Percentiles rank a stretch among this genome's conserved stretches.
These are phyloP conservation scores for Mylabris sibirica DNA, from an alignment of 2,888 invertebrate species.

Conservation along the genomic window DNA sequence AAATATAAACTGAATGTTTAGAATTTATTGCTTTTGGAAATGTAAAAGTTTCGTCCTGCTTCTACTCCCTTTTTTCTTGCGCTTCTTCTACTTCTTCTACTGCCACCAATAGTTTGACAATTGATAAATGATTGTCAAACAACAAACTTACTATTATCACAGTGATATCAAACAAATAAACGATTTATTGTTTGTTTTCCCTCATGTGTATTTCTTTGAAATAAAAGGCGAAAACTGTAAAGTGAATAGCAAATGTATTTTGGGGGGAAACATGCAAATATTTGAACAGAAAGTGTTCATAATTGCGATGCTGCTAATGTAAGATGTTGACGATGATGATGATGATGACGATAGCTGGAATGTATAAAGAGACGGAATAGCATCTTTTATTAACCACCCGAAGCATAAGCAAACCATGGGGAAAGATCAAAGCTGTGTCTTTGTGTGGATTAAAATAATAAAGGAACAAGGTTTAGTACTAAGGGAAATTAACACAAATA, in stretches of 20 bases:
- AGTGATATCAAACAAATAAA: not conserved
- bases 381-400: slow-evolving; percentile 37
- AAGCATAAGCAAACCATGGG: slow-evolving; percentile 43
- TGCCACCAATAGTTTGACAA: not conserved
- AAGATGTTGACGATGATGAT: not conserved
- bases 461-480: not conserved
- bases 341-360: not conserved
- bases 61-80: too few relatives aligned
- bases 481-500: not conserved
- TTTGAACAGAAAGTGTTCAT: not conserved
- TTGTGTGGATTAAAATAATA: slow-evolving; percentile 26
- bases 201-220: not conserved
- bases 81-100: not conserved
- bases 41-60: not conserved
- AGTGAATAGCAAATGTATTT: not conserved
- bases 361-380: not conserved
- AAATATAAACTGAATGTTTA: not conserved
- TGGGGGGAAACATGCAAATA: not conserved
- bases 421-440: slow-evolving; percentile 45
- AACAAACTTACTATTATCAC: not conserved
- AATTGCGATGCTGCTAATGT: not conserved
- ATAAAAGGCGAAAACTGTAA: not conserved
- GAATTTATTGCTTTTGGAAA: not conserved
- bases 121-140: not conserved
- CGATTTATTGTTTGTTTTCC: too few relatives aligned